Conservation (phyloP, 2,888 invertebrate species). For the Cataglyphis altisquamis region DNA sequence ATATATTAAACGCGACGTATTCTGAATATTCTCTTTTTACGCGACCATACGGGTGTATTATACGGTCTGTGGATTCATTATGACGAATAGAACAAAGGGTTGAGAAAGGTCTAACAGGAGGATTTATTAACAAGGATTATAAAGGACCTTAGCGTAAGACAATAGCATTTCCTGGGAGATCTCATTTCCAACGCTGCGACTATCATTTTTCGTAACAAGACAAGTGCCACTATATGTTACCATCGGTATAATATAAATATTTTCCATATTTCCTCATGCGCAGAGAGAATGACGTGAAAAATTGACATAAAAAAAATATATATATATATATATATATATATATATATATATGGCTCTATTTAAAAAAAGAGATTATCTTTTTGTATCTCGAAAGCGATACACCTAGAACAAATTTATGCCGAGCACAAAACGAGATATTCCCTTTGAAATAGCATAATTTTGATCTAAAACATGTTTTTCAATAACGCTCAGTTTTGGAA, state of each 20-base stretch:
- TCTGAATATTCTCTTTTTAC: constrained; percentile 33
- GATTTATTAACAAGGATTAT: constrained; percentile 54
- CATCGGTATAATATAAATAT: constrained; percentile 19
- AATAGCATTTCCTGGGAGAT: constrained; percentile 49
- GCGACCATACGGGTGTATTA: constrained; percentile 16
- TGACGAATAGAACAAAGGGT: constrained; percentile 50
- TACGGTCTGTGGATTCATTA: constrained; percentile 44
- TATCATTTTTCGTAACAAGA: constrained; percentile 43
- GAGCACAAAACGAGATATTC: background rate
- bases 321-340: too few species aligned
- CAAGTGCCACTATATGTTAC: constrained; percentile 17
- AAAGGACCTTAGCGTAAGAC: constrained; percentile 47
- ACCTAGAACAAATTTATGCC: background rate
- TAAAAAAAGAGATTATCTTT: background rate
- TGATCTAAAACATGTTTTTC: background rate
- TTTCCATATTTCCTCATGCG: background rate
- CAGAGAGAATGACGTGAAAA: background rate
- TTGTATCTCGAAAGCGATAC: background rate
- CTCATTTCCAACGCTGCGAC: constrained; percentile 29
- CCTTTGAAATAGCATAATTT: background rate
- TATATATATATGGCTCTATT: background rate
- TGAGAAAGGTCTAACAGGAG: constrained; percentile 44
- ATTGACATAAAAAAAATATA: background rate
- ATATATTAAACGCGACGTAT: constrained; percentile 25
- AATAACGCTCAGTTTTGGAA: background rate